These are phyloP conservation scores for Sparus aurata DNA, from an alignment of 2,797 vertebrate species.

Conservation along the genomic window DNA sequence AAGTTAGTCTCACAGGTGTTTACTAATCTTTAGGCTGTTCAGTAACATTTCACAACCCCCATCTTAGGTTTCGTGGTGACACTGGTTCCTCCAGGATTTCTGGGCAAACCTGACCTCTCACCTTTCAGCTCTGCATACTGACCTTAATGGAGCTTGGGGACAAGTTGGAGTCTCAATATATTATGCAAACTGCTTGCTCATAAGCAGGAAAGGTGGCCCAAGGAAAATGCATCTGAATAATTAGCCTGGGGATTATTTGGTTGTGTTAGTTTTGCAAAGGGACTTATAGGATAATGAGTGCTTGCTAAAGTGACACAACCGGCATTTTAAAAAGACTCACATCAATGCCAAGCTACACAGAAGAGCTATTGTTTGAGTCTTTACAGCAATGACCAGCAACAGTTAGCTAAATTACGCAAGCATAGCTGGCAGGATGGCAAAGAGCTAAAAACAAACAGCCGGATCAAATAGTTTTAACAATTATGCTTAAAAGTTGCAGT, in stretches of 20 bases:
- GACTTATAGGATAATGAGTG: constrained; percentile 30
- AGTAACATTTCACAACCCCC: constrained; percentile 78
- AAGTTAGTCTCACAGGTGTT: constrained; percentile 51
- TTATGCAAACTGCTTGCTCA: neutral
- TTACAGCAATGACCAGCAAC: constrained; percentile 23
- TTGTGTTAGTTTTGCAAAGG: neutral
- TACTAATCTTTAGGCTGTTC: constrained; percentile 54
- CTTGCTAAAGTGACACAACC: constrained; percentile 6
- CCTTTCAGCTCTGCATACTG: constrained; percentile 19
- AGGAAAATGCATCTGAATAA: constrained; percentile 33
- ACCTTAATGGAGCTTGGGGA: constrained; percentile 27
- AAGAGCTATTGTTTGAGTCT: constrained; percentile 51
- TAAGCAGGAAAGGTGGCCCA: constrained; percentile 1
- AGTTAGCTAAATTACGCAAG: constrained; percentile 60
- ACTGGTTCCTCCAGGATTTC: constrained; percentile 41
- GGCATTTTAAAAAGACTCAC: constrained; percentile 28
- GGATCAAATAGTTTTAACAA: neutral
- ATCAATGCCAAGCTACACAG: constrained; percentile 42
- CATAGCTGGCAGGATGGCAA: constrained; percentile 59
- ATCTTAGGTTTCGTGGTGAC: constrained; percentile 70
- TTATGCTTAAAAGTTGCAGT: too few relatives aligned
- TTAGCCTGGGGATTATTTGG: constrained; percentile 4
- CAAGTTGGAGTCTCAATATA: constrained; percentile 14
- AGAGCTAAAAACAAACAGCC: constrained; percentile 68
- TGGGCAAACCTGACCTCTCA: constrained; percentile 53